Evolutionary conservation across 2,797 vertebrate genomes (phyloP).

Genomic region (Synanceia verrucosa): DNA sequence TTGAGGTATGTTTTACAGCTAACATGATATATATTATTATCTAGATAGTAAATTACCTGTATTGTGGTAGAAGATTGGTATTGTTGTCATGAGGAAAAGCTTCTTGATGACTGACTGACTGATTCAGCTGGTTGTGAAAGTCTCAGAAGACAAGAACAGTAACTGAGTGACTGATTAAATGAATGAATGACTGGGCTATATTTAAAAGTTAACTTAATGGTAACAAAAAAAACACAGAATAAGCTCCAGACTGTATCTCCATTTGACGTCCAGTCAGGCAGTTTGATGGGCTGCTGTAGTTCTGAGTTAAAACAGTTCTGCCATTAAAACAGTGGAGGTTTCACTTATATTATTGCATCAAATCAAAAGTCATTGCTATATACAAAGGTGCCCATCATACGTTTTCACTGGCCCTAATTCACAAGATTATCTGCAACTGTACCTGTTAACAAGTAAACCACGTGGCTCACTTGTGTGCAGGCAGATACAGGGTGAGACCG

Average conservation of each 20-base stretch:
- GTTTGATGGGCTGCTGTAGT: background rate
- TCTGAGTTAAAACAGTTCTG: background rate
- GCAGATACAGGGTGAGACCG: no score
- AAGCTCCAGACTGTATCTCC: no score
- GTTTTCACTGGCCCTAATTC: no score
- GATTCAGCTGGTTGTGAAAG: background rate
- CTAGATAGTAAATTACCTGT: no score
- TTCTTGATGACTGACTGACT: background rate
- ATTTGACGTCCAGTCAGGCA: background rate
- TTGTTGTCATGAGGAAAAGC: background rate
- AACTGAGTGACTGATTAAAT: constrained; percentile 2
- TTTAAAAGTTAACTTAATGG: background rate
- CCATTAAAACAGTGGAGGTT: background rate
- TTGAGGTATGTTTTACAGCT: no score
- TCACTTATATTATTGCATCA: background rate
- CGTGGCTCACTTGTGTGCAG: no score
- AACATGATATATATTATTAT: no score
- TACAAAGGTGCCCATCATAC: no score
- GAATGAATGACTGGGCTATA: background rate
- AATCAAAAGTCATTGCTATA: no score
- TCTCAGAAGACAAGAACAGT: background rate
- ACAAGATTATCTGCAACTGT: no score
- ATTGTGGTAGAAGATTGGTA: no score
- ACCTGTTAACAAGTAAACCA: no score
- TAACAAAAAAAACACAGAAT: background rate